Conservation (phyloP, 2,888 invertebrate species). For the Rotaria socialis region DNA sequence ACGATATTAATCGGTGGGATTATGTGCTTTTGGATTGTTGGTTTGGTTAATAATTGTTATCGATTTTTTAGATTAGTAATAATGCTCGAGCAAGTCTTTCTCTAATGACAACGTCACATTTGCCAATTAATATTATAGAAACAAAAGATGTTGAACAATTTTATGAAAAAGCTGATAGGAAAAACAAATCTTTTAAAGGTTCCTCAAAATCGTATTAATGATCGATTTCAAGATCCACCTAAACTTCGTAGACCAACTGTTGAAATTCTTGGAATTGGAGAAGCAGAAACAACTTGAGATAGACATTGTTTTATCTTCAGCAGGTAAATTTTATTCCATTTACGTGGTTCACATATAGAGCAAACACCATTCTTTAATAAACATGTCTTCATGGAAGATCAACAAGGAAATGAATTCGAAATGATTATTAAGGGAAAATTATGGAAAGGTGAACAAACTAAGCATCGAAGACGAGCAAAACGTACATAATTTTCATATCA, state of each 20-base stretch:
- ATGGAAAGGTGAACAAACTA: neutral
- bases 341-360: neutral
- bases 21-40: conserved; percentile 73
- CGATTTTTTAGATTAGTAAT: conserved; percentile 1
- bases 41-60: neutral
- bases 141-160: conserved; percentile 70
- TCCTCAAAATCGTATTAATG: conserved; percentile 33
- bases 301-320: conserved; percentile 41
- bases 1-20: conserved; percentile 80
- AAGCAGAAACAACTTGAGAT: conserved; percentile 28
- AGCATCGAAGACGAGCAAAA: neutral
- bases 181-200: neutral
- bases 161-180: conserved; percentile 65
- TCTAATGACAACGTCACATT: conserved; percentile 70
- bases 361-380: neutral
- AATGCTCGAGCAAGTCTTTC: conserved; percentile 63
- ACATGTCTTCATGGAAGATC: neutral
- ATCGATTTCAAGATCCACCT: conserved; percentile 36
- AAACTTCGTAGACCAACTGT: conserved; percentile 28
- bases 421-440: conserved; percentile 15
- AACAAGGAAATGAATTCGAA: neutral
- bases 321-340: no score
- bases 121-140: conserved; percentile 74
- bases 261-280: conserved; percentile 40
- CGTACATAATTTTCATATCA: neutral